Base-by-base conservation (phyloP, 2,113 vertebrate genomes). In the Dasyprocta punctata region DNA sequence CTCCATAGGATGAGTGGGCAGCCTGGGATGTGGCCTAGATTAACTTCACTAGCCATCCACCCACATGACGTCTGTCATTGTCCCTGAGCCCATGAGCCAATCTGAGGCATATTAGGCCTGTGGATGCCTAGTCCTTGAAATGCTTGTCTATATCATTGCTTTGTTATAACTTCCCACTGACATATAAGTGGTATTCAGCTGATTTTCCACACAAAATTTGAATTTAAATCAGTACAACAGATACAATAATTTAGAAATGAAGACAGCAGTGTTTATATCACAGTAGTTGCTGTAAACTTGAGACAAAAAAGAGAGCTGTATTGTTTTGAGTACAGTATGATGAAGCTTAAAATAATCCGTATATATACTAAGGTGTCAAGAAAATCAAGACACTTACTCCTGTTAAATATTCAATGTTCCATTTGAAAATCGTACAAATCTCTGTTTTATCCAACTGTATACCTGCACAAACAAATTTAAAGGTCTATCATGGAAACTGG, bases 301-400 rank as follows among this genome's bases (percentile, higher is more conserved):
- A 86, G 58, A 56, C 47, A 92, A 19, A 73, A 30, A 86, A 89
- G 44, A 95, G 47, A 65, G 63, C 49, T 84, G 5, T 44, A 69
- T 61, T 89, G 54, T 82, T 86, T 58, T 36, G 47, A 93, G 49
- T 90, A 54, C 28, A 86, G 71, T 41, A 47, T 17, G 36, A 26
- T 26, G 30, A 92, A 83, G 49, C 38, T 95, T 88, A 92, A 95
- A 95, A 90, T 67, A 89, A 71, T 85, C 30, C 22, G 41, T 78
- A 83, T 41, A 52, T 90, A 78, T 60, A 73, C 75, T 58, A 65
- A 67, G 71, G 88, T 44, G 14, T n/a, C 38, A 95, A 88, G 49
- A 88, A 83, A 58, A 96, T 81, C 28, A 75, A 41, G 26, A 6
- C 17, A 13, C 95, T 33, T 69, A 30, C 14, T 22, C 5, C 14